Percentiles rank a stretch among this genome's conserved stretches.
phyloP scores from a whole-genome alignment of 1,140 invertebrate genomes.

The Temnothorax longispinosus region DNA sequence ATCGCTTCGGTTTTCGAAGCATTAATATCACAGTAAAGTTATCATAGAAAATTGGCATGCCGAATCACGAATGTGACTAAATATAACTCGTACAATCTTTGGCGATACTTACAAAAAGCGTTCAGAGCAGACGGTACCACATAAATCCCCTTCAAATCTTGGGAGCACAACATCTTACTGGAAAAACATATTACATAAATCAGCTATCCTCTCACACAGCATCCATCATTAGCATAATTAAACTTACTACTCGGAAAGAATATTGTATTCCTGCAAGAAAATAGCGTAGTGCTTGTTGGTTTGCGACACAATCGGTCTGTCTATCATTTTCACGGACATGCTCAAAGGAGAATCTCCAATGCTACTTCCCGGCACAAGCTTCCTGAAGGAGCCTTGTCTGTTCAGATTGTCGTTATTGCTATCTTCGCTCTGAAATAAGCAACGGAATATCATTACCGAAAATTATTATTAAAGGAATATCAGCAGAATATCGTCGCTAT shows the following conservation, averaged over 20 bases:
- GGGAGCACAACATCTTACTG: conserved; percentile 94
- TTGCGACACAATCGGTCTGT: conserved; percentile 84
- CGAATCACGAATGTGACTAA: neutral
- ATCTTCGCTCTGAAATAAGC: conserved; percentile 74
- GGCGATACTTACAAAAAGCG: conserved; percentile 88
- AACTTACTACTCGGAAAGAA: conserved; percentile 92
- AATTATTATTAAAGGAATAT: neutral
- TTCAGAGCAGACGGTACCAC: conserved; percentile 95
- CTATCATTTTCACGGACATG: conserved; percentile 87
- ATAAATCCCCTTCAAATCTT: conserved; percentile 95
- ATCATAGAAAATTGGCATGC: conserved; percentile 3
- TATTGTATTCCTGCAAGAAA: conserved; percentile 91
- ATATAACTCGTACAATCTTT: neutral
- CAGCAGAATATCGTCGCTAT: neutral
- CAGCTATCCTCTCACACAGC: neutral
- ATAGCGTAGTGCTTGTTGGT: conserved; percentile 85
- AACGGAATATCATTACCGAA: neutral
- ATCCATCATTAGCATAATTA: neutral
- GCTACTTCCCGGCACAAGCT: conserved; percentile 85
- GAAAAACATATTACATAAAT: conserved; percentile 32
- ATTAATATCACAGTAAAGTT: neutral
- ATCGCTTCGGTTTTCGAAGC: neutral
- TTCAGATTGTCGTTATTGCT: conserved; percentile 81
- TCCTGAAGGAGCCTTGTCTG: conserved; percentile 85
- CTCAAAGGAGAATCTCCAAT: conserved; percentile 86